Evolutionary conservation across 2,113 vertebrate species (phyloP), one percentile per base, ranked within the genome.

Genomic region (Aspiorhynchus laticeps): DNA sequence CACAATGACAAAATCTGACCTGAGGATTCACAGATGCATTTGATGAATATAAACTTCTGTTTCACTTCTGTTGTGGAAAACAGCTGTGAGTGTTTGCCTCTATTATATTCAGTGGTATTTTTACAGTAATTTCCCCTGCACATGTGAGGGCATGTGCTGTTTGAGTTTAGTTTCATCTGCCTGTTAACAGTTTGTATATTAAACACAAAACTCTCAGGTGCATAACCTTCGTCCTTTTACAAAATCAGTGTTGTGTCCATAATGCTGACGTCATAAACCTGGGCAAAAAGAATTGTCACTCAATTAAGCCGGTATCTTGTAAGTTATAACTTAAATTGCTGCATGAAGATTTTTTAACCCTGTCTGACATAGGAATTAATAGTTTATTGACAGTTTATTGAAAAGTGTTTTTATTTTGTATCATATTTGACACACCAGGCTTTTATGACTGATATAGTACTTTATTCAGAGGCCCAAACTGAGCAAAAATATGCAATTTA

Each of bases 1-100:
- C 56, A 94, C 93, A 59, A 94, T 46, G 1, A 94, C 85, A 71
- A 91, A 95, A 48, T 94, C 93, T 43, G 94, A 93, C 90, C 93
- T 95, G 82, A 9, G 33, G 87, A 5, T 12, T 33, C 78, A 26
- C 17, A 73, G 69, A 73, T 11, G 65, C 8, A 24, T 33, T 28
- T 19, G 36, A 26, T 81, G 24, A 28, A 36, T 36, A 5, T 65
- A 14, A 81, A n/a, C n/a, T 9, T 81, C n/a, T 43, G 24, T 65
- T 65, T 81, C 59, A 81, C 53, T 26, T 46, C 59, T 81, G 36
- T 28, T 65, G 24, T 81, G 79, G 31, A 61, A 31, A 79, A 79
- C 77, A 33, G 5, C 31, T 38, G 46, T 38, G 51, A 36, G 31
- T 3, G 28, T 53, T 53, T 53, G 43, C 11, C 0, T 6, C n/a